Evolutionary conservation across 1,140 invertebrate species (phyloP), one percentile per base, ranked within the genome.

Genomic region (Atta colombica): DNA sequence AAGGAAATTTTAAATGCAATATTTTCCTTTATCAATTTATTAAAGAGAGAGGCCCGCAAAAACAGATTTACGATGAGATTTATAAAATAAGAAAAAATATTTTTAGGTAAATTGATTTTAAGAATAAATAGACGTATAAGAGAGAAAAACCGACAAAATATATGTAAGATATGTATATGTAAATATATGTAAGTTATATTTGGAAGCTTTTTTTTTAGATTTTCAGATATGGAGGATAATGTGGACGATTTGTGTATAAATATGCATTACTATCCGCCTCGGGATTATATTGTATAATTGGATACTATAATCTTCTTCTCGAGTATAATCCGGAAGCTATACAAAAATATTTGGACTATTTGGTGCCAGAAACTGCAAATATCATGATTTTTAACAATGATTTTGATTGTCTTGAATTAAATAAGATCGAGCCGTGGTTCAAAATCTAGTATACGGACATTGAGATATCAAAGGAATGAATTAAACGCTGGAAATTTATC

Each of bases 261-360:
- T 78, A 98, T 98, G 97, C 98, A 98, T 68, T 96, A 97, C 90
- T 99, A 97, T 94, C 96, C 97, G 2, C 96, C 97, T 0, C 95
- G 97, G 91, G 97, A 99, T 93, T 98, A 98, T 90, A 96, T 99
- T 25, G 25, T 25, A 25, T 25, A 31, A 97, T 97, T 25, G 98
- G 97, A 0, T 96, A 96, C 39, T 6, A 6, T 35, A 96, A 97
- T 77, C 93, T 99, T 0, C 97, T 97, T 93, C 97, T 97, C 84
- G 97, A 99, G 86, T 99, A 97, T 93, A 96, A 98, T 91, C 97
- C 98, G 6, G 96, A 97, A 86, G 95, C 95, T 21, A 97, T 99
- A 80, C 93, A 93, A 39, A 95, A 96, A 49, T 95, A 98, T 5
- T 92, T 99, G 49, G 95, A 97, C 7, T 95, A 96, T 86, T 95